A percentile compares a stretch with the other conserved stretches of the same genome.
These are phyloP conservation scores for Zaprionus camerounensis DNA, from an alignment of 1,140 invertebrate genomes.

Conservation along the genomic window DNA sequence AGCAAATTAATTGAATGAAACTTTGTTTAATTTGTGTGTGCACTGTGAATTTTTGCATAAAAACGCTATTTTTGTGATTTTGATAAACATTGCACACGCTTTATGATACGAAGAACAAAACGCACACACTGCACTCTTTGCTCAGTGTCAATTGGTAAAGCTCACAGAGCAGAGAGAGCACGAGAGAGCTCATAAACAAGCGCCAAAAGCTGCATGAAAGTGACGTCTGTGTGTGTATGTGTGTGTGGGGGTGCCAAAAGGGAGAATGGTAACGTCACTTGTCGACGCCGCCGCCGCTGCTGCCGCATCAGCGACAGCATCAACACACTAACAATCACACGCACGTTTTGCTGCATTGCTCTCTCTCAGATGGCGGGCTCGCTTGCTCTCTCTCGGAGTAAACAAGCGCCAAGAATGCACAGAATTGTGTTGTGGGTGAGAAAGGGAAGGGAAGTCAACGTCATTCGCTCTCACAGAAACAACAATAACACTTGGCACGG, in stretches of 20 bases:
- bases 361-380: constrained; percentile 14
- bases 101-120: constrained; percentile 21
- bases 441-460: constrained; percentile 28
- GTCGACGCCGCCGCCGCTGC: constrained; percentile 21
- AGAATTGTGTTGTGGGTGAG: constrained; percentile 27
- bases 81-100: constrained; percentile 55
- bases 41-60: constrained; percentile 21
- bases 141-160: constrained; percentile 16
- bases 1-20: constrained; percentile 66
- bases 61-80: constrained; percentile 41
- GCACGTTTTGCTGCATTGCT: constrained; percentile 33
- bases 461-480: constrained; percentile 22
- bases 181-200: constrained; percentile 62
- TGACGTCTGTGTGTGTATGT: constrained; percentile 25
- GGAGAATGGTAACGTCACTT: constrained; percentile 51
- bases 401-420: constrained; percentile 47
- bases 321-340: constrained; percentile 15
- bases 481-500: constrained; percentile 52
- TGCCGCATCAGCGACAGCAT: constrained; percentile 23
- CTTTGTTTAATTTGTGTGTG: constrained; percentile 32
- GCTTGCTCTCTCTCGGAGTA: constrained; percentile 17
- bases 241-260: constrained; percentile 38
- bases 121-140: constrained; percentile 34
- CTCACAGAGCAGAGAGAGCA: constrained; percentile 18
- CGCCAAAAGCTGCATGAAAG: constrained; percentile 57